phyloP scores from a whole-genome alignment of 2,113 vertebrate genomes.

The Globicephala melas region DNA sequence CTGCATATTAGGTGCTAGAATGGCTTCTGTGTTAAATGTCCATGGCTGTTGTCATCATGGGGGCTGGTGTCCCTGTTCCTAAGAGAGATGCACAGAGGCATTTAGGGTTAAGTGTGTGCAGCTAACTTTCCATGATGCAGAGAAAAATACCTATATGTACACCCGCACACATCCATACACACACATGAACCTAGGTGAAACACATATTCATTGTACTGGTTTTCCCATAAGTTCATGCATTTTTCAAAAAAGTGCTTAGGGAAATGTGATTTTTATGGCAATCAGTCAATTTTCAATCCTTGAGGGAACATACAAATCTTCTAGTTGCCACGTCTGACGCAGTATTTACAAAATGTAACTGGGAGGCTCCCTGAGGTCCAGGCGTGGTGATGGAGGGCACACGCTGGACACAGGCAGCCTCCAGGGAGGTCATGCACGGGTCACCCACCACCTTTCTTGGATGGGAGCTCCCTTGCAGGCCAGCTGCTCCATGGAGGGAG shows the following conservation, averaged over 20 bases:
- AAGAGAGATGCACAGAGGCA: background rate
- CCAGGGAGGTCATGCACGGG: accelerated
- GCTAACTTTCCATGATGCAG: background rate
- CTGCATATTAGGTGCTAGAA: too few relatives aligned
- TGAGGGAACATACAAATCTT: background rate
- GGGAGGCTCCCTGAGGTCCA: background rate
- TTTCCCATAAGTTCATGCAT: background rate
- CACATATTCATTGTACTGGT: background rate
- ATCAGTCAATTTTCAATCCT: background rate
- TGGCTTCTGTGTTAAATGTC: background rate
- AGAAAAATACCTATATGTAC: background rate
- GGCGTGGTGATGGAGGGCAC: background rate
- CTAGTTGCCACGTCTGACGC: background rate
- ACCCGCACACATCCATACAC: accelerated
- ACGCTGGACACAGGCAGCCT: background rate
- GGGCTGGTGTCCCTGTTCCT: background rate
- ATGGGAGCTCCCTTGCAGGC: background rate
- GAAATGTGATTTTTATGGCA: background rate
- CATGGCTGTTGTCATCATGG: accelerated
- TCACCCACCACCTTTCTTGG: accelerated
- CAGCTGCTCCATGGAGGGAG: background rate
- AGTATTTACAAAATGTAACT: background rate
- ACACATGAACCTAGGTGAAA: background rate
- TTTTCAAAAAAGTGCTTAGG: background rate
- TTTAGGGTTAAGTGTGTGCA: background rate